Evolutionary conservation across 2,113 vertebrate species (phyloP).

Genomic region (Rhea pennata): DNA sequence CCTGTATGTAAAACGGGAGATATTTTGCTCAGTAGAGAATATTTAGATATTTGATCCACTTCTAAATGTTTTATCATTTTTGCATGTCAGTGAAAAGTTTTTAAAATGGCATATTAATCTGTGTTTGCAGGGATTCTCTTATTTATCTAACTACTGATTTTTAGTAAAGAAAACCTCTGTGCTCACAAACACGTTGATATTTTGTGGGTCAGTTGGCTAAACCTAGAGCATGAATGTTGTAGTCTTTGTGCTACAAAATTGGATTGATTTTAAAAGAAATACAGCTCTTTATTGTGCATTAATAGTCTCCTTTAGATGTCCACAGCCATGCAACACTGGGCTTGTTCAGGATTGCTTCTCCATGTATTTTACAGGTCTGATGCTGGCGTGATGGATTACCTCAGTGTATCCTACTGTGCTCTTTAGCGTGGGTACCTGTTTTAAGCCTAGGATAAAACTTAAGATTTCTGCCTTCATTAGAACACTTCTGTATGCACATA

Average conservation of each 20-base stretch:
- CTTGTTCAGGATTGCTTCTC: not conserved
- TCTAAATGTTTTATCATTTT: not conserved
- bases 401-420: not conserved
- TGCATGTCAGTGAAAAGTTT: not conserved
- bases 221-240: not conserved
- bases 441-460: not conserved
- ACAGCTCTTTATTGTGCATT: not conserved
- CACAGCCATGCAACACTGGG: not conserved
- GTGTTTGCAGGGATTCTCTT: not conserved
- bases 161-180: not conserved
- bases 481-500: not conserved
- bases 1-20: not conserved
- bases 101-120: not conserved
- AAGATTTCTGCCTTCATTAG: not conserved
- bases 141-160: not conserved
- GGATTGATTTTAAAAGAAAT: not conserved
- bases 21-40: not conserved
- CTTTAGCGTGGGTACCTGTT: not conserved
- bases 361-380: not conserved
- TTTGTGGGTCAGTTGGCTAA: not conserved
- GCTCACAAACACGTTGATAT: not conserved
- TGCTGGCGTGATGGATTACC: not conserved
- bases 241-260: not conserved
- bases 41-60: not conserved
- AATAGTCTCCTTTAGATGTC: not conserved